These are phyloP conservation scores for Pectinophora gossypiella DNA, from an alignment of 1,140 invertebrate genomes.

Conservation along the genomic window DNA sequence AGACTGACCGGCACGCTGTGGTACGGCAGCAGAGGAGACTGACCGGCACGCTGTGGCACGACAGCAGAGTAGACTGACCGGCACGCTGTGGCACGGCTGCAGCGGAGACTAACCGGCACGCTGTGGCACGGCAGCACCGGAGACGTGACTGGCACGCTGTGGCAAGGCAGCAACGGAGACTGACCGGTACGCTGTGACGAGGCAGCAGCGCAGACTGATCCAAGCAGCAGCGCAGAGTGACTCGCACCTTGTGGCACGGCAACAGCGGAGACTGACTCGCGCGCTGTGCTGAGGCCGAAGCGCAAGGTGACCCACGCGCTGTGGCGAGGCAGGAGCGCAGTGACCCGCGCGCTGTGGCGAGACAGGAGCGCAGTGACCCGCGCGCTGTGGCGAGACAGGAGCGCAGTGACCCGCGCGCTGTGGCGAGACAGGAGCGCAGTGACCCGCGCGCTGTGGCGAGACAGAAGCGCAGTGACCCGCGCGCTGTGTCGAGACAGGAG, in stretches of 20 bases:
- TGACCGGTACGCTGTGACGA: background rate
- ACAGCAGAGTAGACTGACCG: background rate
- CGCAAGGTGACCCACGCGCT: background rate
- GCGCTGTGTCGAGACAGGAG: background rate
- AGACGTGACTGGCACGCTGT: background rate
- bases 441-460: background rate
- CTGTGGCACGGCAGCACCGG: background rate
- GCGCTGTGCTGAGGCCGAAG: background rate
- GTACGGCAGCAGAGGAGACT: background rate
- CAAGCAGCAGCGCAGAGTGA: background rate
- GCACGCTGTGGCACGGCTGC: background rate
- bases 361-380: background rate
- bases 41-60: background rate
- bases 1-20: background rate
- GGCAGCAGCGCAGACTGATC: constrained; percentile 2
- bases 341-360: background rate
- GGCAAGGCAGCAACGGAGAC: background rate
- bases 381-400: background rate
- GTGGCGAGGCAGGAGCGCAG: background rate
- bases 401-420: background rate
- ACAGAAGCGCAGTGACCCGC: background rate
- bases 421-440: background rate
- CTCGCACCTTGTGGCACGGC: background rate
- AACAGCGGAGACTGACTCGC: background rate
- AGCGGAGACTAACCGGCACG: background rate